These are phyloP conservation scores for Helicoverpa assulta DNA, from an alignment of 2,888 invertebrate genomes.

Conservation along the genomic window DNA sequence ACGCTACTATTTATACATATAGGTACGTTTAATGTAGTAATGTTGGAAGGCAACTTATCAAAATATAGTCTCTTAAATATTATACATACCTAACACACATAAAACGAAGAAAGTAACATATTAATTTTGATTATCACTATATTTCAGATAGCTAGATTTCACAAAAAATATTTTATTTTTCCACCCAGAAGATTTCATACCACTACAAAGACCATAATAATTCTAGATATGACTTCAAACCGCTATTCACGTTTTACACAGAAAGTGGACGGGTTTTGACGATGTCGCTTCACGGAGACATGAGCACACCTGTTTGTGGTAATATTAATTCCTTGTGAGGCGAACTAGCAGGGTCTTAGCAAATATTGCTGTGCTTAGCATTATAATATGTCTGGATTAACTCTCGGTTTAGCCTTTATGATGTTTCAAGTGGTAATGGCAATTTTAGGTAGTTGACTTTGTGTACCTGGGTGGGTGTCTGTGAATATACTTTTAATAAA, in stretches of 20 bases:
- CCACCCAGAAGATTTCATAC: background rate
- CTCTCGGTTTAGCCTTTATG: slow-evolving; percentile 17
- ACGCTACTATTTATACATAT: no score
- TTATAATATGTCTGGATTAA: slow-evolving; percentile 40
- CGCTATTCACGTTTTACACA: background rate
- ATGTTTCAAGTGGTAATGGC: slow-evolving; percentile 34
- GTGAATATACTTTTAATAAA: no score
- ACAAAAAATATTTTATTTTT: no score
- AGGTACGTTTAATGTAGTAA: no score
- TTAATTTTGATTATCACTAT: no score
- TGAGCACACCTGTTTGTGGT: background rate
- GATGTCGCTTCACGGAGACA: background rate
- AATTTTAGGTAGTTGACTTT: slow-evolving; percentile 27
- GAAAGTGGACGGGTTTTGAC: background rate
- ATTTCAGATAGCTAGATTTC: no score
- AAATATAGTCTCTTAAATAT: no score
- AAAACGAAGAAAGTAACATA: no score
- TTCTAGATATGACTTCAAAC: background rate
- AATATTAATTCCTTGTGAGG: slow-evolving; percentile 18
- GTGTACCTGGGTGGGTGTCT: slow-evolving; percentile 23
- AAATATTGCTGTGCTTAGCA: slow-evolving; percentile 28
- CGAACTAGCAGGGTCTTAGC: slow-evolving; percentile 21
- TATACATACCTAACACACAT: no score
- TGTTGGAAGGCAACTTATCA: no score
- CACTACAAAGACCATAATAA: background rate